Base-by-base conservation (phyloP, 2,113 vertebrate genomes). In the Arothron firmamentum region DNA sequence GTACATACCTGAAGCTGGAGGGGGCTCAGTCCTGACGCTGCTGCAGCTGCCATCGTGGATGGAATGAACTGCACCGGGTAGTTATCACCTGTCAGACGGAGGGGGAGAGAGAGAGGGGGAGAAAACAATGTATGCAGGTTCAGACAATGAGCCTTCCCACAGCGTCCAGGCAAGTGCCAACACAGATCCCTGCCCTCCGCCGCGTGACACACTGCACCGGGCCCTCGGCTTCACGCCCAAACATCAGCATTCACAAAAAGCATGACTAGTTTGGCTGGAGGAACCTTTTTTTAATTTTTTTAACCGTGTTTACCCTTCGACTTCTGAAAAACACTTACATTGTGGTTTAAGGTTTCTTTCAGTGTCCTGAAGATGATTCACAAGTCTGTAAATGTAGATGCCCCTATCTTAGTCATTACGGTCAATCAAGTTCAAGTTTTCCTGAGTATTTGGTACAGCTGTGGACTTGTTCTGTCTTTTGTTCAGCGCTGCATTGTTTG, bases 11-110 rank as follows among this genome's bases (percentile, higher is more conserved):
- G 97, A 83, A 99, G 95, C 93, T 99, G 97, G 90, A 99, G 94
- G 90, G 97, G 97, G 95, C 95, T 99, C 93, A 99, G 96, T 92
- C 97, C 97, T 92, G 97, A 99, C 90, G 97, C 95, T 88, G 97
- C 96, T 86, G 96, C 97, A 94, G 96, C 96, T 97, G 97, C 96
- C 96, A 99, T 97, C 92, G 97, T 96, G 87, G 97, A 99, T 87
- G 97, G 96, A 96, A 99, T 98, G 94, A 99, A 98, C 96, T 99
- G 97, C 93, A 99, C 95, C 11, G 97, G 97, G 92, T 98, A 99
- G 96, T 98, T 99, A 94, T 99, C 97, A 96, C 97, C 97, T 99
- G 95, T 96, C 90, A 87, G 84, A 17, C 1, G n/a, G 45, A 47
- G 45, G n/a, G 25, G 45, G 16, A n/a, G 45, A 71, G 69, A 75